Base-by-base conservation (phyloP, 37 sponge, comb jelly and placozoan genomes). In the Theonella swinhoei region DNA sequence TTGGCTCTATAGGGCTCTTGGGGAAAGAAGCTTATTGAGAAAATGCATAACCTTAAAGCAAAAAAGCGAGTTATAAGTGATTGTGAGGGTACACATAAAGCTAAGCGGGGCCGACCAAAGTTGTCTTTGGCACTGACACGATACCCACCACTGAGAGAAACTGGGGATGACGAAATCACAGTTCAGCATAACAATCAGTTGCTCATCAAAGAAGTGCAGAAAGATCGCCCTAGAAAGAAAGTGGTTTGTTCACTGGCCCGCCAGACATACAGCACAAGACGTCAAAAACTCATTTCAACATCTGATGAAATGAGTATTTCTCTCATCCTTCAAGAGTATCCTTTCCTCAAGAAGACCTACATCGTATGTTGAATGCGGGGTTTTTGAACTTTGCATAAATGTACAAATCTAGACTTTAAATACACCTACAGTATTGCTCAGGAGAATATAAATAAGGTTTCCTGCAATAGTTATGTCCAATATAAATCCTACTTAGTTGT, bases 61-160 rank as follows among this genome's bases (percentile, higher is more conserved):
- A 59, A n/a, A 36, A 81, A 40, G 70, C 69, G 61, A 70, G 42
- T 58, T 17, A 71, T 40, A 31, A 58, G 40, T 25, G 66, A 83
- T 74, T 75, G 42, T 39, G 84, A 62, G 25, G 39, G 5, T 66
- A 22, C 84, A 37, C 59, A 40, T 2, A 40, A 28, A 68, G 19
- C 72, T 1, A 81, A 81, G 73, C 38, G 82, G 17, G 80, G 80
- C 25, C 25, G 80, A 29, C 80, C 80, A 24, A 79, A 79, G 47
- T 42, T 60, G 42, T 39, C 80, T 23, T 34, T 5, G 39, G 33
- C 31, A 34, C 8, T 70, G 31, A 70, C 72, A 38, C 68, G 80
- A 32, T 79, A 79, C 38, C 80, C 80, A 37, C 80, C 60, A 5
- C 32, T 79, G 41, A 60, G 61, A 79, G 68, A 70, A 28, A 3